phyloP scores from a whole-genome alignment of 2,113 vertebrate species.

The Ginglymostoma cirratum region DNA sequence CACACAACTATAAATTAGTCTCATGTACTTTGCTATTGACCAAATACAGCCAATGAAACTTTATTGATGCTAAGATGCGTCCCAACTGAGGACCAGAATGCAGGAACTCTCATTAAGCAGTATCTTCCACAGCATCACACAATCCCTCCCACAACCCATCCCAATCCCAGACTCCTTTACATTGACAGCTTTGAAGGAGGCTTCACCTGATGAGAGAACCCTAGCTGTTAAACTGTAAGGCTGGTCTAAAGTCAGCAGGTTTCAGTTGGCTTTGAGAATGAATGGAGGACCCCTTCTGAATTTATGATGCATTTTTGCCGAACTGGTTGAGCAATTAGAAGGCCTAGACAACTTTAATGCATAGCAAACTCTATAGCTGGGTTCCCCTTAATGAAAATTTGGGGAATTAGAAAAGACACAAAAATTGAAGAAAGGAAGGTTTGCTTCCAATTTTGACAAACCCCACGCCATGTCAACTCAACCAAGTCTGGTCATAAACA shows the following conservation, averaged over 20 bases:
- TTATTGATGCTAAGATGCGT: neutral
- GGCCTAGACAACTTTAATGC: neutral
- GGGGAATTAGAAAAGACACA: neutral
- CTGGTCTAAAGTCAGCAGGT: neutral
- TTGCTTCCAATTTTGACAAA: neutral
- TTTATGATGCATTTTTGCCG: neutral
- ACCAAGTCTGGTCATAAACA: neutral
- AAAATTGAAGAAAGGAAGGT: neutral
- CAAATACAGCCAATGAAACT: neutral
- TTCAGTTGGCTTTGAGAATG: neutral
- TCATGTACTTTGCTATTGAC: neutral
- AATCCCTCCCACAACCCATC: too few relatives aligned
- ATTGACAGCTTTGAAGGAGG: neutral
- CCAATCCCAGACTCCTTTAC: neutral
- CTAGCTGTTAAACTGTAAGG: neutral
- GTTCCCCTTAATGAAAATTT: neutral
- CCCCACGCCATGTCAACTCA: neutral
- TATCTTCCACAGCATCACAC: neutral
- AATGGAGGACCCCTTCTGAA: neutral
- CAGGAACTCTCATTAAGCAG: neutral
- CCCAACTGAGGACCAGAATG: neutral
- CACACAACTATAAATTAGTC: neutral
- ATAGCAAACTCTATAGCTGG: neutral
- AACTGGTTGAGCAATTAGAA: neutral
- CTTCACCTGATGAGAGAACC: neutral